phyloP scores from a whole-genome alignment of 1,140 invertebrate species.

The Cydia amplana region DNA sequence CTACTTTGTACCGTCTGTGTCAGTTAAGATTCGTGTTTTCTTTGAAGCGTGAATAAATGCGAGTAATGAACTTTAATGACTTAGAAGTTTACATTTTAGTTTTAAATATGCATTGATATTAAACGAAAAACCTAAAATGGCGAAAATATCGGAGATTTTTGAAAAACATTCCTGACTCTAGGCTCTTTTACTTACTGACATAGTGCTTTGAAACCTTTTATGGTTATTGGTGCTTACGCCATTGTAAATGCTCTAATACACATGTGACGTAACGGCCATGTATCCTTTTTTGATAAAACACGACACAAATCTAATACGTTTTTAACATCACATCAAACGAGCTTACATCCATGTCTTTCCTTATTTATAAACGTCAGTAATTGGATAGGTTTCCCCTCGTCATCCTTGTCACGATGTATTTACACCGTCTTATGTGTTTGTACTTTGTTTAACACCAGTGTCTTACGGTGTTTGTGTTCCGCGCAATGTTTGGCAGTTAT shows the following conservation, averaged over 20 bases:
- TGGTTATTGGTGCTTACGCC: too few species aligned
- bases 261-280: too few species aligned
- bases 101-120: too few species aligned
- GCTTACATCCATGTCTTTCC: neutral
- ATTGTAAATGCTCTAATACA: too few species aligned
- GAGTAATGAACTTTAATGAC: too few species aligned
- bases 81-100: too few species aligned
- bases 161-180: too few species aligned
- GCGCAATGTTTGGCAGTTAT: slow-evolving; percentile 3
- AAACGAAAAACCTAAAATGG: too few species aligned
- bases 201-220: too few species aligned
- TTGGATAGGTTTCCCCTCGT: slow-evolving; percentile 5
- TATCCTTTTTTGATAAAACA: neutral
- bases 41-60: neutral
- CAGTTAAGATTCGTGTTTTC: neutral
- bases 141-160: too few species aligned
- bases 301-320: neutral
- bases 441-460: slow-evolving; percentile 6
- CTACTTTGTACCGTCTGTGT: too few species aligned
- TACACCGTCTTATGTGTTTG: neutral
- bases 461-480: neutral
- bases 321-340: neutral
- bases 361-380: slow-evolving; percentile 8
- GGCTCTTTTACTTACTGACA: too few species aligned
- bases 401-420: neutral